Conservation (phyloP, 1,140 invertebrate genomes). For the Bombus waltoni region DNA sequence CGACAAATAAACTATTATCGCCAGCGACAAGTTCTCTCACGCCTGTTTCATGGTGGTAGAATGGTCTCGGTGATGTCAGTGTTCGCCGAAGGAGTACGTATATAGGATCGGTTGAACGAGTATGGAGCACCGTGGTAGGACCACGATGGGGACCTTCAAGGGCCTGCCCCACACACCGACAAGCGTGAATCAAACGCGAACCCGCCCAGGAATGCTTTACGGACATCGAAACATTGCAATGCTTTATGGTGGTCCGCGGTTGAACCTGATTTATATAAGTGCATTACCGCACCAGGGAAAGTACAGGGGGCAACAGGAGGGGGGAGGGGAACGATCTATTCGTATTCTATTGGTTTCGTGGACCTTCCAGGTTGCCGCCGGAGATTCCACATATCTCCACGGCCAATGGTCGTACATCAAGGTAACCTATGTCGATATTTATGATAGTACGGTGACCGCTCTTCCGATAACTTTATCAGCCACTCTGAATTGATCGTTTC, state of each 20-base stretch:
- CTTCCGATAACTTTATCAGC: constrained; percentile 1
- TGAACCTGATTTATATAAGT: constrained; percentile 84
- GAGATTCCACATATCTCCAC: constrained; percentile 32
- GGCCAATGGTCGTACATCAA: constrained; percentile 20
- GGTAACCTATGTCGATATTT: constrained; percentile 26
- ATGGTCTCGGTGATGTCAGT: constrained; percentile 46
- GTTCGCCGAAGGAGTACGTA: constrained; percentile 53
- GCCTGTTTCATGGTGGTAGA: constrained; percentile 68
- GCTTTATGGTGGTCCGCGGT: constrained; percentile 83
- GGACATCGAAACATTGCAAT: constrained; percentile 83
- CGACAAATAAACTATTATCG: constrained; percentile 84
- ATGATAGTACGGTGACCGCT: neutral
- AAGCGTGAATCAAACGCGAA: constrained; percentile 82
- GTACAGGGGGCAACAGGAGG: neutral
- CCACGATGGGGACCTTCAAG: constrained; percentile 68
- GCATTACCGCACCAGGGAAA: constrained; percentile 78
- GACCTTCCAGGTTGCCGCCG: constrained; percentile 43
- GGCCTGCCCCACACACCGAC: constrained; percentile 74
- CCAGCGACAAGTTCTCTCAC: constrained; percentile 82
- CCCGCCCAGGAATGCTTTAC: constrained; percentile 82
- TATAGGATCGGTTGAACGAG: constrained; percentile 24
- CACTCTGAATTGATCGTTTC: neutral
- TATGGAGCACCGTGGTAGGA: constrained; percentile 43
- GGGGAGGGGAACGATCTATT: constrained; percentile 39
- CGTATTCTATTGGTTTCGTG: constrained; percentile 53